phyloP scores from a whole-genome alignment of 2,797 vertebrate genomes.

The Eulemur coronatus region DNA sequence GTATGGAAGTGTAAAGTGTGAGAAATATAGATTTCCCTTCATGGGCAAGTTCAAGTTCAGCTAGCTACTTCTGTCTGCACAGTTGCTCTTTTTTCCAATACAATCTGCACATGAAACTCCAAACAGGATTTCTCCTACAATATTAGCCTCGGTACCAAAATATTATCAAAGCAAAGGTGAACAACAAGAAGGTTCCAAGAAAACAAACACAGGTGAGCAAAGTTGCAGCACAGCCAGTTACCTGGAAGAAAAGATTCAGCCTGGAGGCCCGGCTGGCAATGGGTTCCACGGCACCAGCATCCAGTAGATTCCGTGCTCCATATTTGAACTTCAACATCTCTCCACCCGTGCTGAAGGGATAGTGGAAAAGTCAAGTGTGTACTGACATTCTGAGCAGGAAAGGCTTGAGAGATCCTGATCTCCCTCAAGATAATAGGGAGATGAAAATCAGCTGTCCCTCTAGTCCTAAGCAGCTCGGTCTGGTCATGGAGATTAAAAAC shows the following conservation, averaged over 20 bases:
- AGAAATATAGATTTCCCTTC: neutral
- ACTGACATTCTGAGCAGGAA: neutral
- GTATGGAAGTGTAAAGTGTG: neutral
- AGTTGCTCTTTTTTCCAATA: neutral
- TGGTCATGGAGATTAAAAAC: neutral
- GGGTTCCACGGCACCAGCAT: slow-evolving; percentile 85
- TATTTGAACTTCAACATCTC: slow-evolving; percentile 98
- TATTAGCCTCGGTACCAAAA: neutral
- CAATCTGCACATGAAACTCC: neutral
- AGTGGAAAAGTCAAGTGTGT: neutral
- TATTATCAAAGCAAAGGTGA: neutral
- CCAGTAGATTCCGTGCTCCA: slow-evolving; percentile 83
- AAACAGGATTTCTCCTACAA: neutral
- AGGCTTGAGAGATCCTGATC: neutral
- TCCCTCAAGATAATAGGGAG: neutral
- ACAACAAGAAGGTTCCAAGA: neutral
- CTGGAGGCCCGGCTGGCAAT: slow-evolving; percentile 91
- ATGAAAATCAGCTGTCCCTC: neutral
- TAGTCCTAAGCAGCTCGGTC: neutral
- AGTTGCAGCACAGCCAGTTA: slow-evolving; percentile 66
- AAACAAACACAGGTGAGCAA: neutral
- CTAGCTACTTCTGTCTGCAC: neutral
- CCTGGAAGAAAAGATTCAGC: slow-evolving; percentile 95
- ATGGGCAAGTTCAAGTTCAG: neutral
- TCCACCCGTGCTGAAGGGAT: neutral